Conservation (phyloP, 2,113 vertebrate species). For the Rhipidura dahli region DNA sequence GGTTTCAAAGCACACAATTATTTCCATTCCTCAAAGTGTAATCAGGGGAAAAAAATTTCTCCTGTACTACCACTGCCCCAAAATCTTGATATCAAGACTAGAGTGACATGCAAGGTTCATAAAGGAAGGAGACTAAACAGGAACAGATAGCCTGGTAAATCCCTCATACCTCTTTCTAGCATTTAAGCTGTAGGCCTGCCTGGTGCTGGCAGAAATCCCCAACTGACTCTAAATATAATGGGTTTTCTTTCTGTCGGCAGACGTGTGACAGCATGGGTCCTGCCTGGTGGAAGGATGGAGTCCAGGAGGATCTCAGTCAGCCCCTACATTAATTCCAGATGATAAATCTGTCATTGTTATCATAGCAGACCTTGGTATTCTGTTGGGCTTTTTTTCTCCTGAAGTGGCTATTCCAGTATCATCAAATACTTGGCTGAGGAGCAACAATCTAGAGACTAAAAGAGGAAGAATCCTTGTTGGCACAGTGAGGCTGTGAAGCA, state of each 20-base stretch:
- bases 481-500: background rate
- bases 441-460: background rate
- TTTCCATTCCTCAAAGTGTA: background rate
- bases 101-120: background rate
- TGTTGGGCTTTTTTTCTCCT: background rate
- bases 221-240: background rate
- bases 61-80: background rate
- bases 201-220: background rate
- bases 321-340: background rate
- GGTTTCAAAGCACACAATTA: background rate
- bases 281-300: background rate
- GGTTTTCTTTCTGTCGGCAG: background rate
- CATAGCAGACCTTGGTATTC: background rate
- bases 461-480: background rate
- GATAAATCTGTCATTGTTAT: background rate
- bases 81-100: background rate
- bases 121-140: background rate
- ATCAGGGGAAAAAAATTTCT: background rate
- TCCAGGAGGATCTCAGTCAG: background rate
- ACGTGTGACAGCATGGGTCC: background rate
- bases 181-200: background rate
- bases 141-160: background rate
- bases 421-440: background rate
- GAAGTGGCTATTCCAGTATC: background rate
- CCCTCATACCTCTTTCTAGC: background rate